These are phyloP conservation scores for Amphimallon solstitiale DNA, from an alignment of 2,888 invertebrate species.

Conservation along the genomic window DNA sequence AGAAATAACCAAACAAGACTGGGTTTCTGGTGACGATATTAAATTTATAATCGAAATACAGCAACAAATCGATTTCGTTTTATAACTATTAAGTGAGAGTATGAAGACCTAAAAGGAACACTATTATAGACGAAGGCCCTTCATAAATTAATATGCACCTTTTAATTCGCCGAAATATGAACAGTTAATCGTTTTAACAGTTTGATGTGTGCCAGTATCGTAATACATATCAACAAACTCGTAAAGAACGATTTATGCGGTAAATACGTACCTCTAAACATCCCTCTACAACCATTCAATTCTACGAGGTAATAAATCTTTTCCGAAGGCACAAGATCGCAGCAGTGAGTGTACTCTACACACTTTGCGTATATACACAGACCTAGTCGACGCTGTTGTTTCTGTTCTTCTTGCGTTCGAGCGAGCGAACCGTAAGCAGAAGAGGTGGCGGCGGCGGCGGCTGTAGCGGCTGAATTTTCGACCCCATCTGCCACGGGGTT, in stretches of 20 bases:
- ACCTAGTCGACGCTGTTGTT: conserved; percentile 49
- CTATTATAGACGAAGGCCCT: too few relatives aligned
- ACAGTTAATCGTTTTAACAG: conserved; percentile 36
- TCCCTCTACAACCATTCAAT: conserved; percentile 59
- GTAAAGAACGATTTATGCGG: conserved; percentile 61
- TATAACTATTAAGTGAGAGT: too few relatives aligned
- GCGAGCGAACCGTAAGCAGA: conserved; percentile 37
- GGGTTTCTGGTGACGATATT: too few relatives aligned
- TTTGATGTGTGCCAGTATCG: conserved; percentile 28
- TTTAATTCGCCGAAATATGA: conserved; percentile 38
- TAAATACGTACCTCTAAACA: conserved; percentile 60
- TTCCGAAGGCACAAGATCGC: conserved; percentile 44
- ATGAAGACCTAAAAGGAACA: too few relatives aligned
- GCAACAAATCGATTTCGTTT: too few relatives aligned
- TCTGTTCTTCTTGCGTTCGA: conserved; percentile 50
- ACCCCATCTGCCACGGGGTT: conserved; percentile 47
- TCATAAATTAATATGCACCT: conserved; percentile 5
- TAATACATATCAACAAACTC: conserved; percentile 49
- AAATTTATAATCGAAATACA: too few relatives aligned
- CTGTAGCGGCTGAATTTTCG: conserved; percentile 44
- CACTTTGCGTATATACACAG: conserved; percentile 27
- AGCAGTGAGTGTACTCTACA: conserved; percentile 35
- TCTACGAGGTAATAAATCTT: conserved; percentile 60
- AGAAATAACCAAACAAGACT: too few relatives aligned
- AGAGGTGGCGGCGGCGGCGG: conserved; percentile 42